Base-by-base conservation (phyloP, 2,797 vertebrate species). In the Syncerus caffer region DNA sequence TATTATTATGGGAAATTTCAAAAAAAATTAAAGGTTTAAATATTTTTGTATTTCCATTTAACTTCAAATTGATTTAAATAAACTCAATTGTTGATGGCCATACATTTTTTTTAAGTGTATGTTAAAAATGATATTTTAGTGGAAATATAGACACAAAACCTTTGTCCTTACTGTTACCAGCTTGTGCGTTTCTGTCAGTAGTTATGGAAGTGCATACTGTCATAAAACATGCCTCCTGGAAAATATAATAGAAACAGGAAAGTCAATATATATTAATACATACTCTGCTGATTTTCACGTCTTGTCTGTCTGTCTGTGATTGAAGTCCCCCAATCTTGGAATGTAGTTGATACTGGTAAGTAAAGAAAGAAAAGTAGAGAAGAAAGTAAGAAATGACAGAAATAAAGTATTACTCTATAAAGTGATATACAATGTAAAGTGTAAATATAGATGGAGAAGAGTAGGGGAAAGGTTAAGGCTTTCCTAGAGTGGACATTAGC, bases 1-100 rank as follows among this genome's bases (percentile, higher is more conserved):
- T 76, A 29, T 92, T 60, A 87, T 79, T 84, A 86, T 87, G 34
- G 50, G 47, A 95, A 96, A 95, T 45, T 76, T 93, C n/a, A 64
- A 64, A 60, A 92, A 92, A 50, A 76, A 47, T 45, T 25, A 67
- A 82, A 87, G 64, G 12, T 11, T 87, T 83, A 93, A 50, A 47
- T 91, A 42, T 34, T 89, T 89, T 91, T 85, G 1, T 74, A 62
- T 64, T 95, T 2, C 19, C 53, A 51, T 74, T 89, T 95, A 74
- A 85, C 86, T 95, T 58, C 34, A 80, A 42, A 16, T 84, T 62
- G 38, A 53, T 82, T 82, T 53, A 82, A 67, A 50, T 85, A 85
- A 80, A 62, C 67, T 80, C 53, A 83, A 7, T 90, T 94, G 29
- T 94, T 97, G 57, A 42, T 13, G 57, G 62, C 9, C 38, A 4